These are phyloP conservation scores for Gymnodraco acuticeps DNA, from an alignment of 2,797 vertebrate genomes.

Conservation along the genomic window DNA sequence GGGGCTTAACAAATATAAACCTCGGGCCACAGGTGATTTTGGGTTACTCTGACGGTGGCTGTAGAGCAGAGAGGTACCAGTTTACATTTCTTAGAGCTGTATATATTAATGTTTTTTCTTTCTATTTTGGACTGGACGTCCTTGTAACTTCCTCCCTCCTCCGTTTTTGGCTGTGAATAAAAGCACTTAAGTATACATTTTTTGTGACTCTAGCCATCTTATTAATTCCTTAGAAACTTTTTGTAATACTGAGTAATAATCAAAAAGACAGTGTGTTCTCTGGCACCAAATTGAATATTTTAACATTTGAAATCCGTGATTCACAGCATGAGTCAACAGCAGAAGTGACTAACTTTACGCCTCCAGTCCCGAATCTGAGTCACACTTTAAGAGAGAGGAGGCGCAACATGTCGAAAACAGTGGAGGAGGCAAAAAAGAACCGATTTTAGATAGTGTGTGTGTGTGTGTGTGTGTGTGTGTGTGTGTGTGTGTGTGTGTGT, in stretches of 20 bases:
- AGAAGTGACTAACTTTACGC: conserved; percentile 51
- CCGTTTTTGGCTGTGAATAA: too few species aligned
- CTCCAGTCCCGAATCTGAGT: conserved; percentile 38
- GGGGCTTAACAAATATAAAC: too few species aligned
- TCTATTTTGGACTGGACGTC: too few species aligned
- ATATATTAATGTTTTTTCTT: too few species aligned
- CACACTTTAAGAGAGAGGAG: conserved; percentile 31
- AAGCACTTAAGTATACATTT: too few species aligned
- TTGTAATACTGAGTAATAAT: conserved; percentile 1
- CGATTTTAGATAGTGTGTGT: background rate
- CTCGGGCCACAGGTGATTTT: too few species aligned
- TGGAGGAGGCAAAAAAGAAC: background rate
- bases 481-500: background rate
- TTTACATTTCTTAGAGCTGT: too few species aligned
- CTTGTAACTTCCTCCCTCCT: too few species aligned
- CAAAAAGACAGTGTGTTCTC: conserved; percentile 48
- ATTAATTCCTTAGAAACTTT: too few species aligned
- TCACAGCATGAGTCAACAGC: conserved; percentile 53
- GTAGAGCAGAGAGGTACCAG: too few species aligned
- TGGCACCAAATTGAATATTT: conserved; percentile 43
- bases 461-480: background rate
- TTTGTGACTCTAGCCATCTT: too few species aligned
- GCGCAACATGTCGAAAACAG: background rate
- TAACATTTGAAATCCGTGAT: conserved; percentile 51
- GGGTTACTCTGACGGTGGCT: too few species aligned